These are phyloP conservation scores for Ceratosolen solmsi DNA, from an alignment of 1,140 invertebrate genomes.

Conservation along the genomic window DNA sequence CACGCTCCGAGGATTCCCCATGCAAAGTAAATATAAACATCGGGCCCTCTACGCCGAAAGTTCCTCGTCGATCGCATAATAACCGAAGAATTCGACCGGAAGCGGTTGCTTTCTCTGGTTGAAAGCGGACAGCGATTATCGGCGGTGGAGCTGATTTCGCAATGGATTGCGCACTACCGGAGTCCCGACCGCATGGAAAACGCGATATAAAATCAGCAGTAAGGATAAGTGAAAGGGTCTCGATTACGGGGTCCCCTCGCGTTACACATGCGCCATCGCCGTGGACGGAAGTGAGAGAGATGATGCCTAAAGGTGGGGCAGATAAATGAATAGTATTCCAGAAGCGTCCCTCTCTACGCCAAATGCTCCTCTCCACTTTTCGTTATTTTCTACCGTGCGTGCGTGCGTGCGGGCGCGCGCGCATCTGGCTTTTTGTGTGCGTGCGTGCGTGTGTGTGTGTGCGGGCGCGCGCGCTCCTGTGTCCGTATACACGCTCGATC, in stretches of 20 bases:
- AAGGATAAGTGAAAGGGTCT: conserved; percentile 39
- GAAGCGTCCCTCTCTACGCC: conserved; percentile 41
- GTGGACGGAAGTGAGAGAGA: conserved; percentile 31
- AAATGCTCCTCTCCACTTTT: not conserved
- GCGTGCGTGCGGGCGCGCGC: not conserved
- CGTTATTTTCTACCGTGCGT: not conserved
- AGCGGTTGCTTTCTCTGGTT: not conserved
- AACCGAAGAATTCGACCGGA: not conserved
- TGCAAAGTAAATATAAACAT: conserved; percentile 20
- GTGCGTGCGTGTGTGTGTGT: not conserved
- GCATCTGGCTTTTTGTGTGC: not conserved
- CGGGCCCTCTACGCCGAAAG: not conserved
- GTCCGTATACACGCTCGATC: not conserved
- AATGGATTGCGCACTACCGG: not conserved
- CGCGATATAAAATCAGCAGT: conserved; percentile 2
- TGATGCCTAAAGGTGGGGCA: conserved; percentile 45
- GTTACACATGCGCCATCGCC: not conserved
- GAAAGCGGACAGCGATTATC: not conserved
- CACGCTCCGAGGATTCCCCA: too few species aligned
- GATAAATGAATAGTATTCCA: conserved; percentile 51
- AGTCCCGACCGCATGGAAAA: not conserved
- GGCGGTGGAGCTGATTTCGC: not conserved
- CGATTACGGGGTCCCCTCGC: not conserved
- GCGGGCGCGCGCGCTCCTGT: not conserved
- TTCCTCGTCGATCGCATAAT: not conserved